Evolutionary conservation across 2,888 invertebrate species (phyloP), one percentile per base, ranked within the genome.

Genomic region (Leucozona laternaria): DNA sequence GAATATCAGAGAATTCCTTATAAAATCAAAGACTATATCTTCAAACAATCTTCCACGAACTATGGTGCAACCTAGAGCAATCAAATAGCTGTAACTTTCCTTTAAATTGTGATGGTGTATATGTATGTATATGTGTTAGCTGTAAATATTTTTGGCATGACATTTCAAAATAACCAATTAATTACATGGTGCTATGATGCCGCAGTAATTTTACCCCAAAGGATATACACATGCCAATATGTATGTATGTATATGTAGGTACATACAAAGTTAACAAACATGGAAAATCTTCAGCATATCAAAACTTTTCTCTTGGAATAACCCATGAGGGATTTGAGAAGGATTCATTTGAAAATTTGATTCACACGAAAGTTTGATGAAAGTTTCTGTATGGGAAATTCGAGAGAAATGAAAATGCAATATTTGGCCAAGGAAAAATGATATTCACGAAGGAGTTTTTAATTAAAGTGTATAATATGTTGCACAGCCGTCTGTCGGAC

Each of bases 101-200:
- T n/a, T n/a, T n/a, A n/a, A n/a, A n/a, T n/a, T n/a, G n/a, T n/a
- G n/a, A n/a, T n/a, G n/a, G n/a, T n/a, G n/a, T n/a, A n/a, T n/a
- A n/a, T n/a, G n/a, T n/a, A n/a, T 17, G 3, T 25, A 5, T 17
- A 5, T 57, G 11, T 28, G 6, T 28, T 28, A 31, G 8, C 31
- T 31, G 0, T 1, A 31, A 0, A n/a, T 58, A 20, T 58, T 10
- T 45, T 13, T 48, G 17, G 13, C 11, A 31, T 66, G 48, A 66
- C 31, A 48, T 48, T 66, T 48, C 48, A 48, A 66, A 64, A 48
- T 66, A 66, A 48, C 45, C 66, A 66, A 66, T 66, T 66, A 66
- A 66, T 66, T 66, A 66, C 66, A 48, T 66, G 45, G 45, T 45
- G 45, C 45, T 45, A 64, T 64, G 31, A 45, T 45, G 43, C 17